phyloP scores from a whole-genome alignment of 1,140 invertebrate genomes.

The Caenorhabditis brenneri region DNA sequence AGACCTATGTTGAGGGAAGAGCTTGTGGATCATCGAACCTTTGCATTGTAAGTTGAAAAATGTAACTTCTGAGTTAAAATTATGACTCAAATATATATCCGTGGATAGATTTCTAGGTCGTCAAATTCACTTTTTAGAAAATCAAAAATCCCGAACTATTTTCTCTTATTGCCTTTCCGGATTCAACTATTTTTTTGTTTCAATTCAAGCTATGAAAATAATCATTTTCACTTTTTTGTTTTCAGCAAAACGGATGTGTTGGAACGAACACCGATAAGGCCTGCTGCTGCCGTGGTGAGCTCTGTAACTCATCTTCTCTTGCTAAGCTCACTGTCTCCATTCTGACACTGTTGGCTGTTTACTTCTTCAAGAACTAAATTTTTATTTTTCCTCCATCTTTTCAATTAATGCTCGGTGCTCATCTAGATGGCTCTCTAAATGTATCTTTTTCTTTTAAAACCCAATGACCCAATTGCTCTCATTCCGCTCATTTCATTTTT shows the following conservation, averaged over 20 bases:
- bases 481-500: background rate
- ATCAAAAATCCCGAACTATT: too few relatives aligned
- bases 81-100: background rate
- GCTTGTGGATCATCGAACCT: constrained; percentile 36
- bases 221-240: background rate
- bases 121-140: too few relatives aligned
- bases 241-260: constrained; percentile 47
- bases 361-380: constrained; percentile 31
- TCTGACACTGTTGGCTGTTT: constrained; percentile 9
- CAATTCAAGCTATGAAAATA: too few relatives aligned
- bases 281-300: constrained; percentile 46
- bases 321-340: constrained; percentile 11
- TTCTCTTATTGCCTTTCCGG: too few relatives aligned
- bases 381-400: background rate
- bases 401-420: constrained; percentile 1
- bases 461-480: constrained; percentile 22
- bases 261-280: constrained; percentile 32
- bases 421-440: background rate
- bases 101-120: too few relatives aligned
- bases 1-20: constrained; percentile 33
- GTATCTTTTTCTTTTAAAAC: background rate
- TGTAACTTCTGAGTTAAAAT: background rate
- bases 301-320: constrained; percentile 38
- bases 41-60: constrained; percentile 35
- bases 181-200: too few relatives aligned